These are phyloP conservation scores for Thomomys bottae DNA, from an alignment of 2,113 vertebrate genomes.

Conservation along the genomic window DNA sequence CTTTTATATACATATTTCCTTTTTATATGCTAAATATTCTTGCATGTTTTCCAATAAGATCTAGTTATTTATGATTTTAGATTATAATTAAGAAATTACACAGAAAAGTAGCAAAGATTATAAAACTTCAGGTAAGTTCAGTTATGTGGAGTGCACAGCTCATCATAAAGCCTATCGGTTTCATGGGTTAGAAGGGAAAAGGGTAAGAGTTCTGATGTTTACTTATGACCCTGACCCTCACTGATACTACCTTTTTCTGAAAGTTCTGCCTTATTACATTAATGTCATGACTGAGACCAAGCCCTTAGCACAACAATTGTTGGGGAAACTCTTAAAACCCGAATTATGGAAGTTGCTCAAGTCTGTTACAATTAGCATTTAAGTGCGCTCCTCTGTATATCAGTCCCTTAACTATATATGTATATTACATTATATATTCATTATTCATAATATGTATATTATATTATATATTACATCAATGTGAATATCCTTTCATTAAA, in stretches of 20 bases:
- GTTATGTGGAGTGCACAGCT: background rate
- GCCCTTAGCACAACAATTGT: background rate
- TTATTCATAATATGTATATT: no score
- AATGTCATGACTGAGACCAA: rapidly evolving
- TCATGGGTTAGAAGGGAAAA: background rate
- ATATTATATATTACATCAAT: no score
- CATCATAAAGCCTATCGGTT: background rate
- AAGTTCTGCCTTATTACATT: background rate
- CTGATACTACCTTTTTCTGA: no score
- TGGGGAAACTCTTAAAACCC: background rate
- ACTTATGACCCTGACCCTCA: no score
- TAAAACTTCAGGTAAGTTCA: background rate
- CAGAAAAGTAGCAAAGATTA: background rate
- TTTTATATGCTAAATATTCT: background rate
- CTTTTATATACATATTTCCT: background rate
- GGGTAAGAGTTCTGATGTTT: rapidly evolving
- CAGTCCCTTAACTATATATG: background rate
- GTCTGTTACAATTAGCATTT: background rate
- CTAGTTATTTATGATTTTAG: background rate
- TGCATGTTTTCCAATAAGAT: conserved; percentile 22
- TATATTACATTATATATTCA: no score
- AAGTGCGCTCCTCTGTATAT: background rate
- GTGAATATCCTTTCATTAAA: no score
- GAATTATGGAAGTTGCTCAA: background rate
- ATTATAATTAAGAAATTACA: background rate